Evolutionary conservation across 2,888 invertebrate species (phyloP).

Genomic region (Sarcophaga variegata): DNA sequence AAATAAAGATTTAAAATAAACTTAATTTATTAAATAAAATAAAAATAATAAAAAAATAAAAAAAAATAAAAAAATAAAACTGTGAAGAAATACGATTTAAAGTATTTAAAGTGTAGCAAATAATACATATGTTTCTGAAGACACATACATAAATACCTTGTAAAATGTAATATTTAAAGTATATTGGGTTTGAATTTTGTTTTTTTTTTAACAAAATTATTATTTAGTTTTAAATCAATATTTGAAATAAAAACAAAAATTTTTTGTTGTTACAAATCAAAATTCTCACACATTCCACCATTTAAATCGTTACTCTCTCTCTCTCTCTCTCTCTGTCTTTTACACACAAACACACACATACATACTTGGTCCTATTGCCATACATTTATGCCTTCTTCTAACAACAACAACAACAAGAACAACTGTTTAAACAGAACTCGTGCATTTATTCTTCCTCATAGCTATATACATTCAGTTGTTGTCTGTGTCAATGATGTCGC

Average conservation of each 20-base stretch:
- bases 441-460: conserved; percentile 12
- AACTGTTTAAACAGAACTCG: conserved; percentile 13
- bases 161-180: neutral
- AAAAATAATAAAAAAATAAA: neutral
- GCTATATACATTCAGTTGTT: neutral
- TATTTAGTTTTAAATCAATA: conserved; percentile 53
- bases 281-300: neutral
- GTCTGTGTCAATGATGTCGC: neutral
- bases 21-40: conserved; percentile 3
- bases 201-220: conserved; percentile 30
- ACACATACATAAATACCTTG: neutral
- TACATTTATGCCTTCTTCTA: conserved; percentile 28
- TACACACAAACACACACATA: conserved; percentile 11
- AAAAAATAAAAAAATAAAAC: neutral
- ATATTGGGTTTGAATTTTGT: neutral
- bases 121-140: neutral
- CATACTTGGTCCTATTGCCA: conserved; percentile 42
- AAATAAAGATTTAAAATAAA: neutral
- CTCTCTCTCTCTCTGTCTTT: neutral
- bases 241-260: conserved; percentile 27
- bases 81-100: neutral
- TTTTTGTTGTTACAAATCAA: conserved; percentile 28
- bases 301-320: neutral
- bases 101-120: neutral
- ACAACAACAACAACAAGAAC: neutral